Evolutionary conservation across 2,888 invertebrate genomes (phyloP).

Genomic region (Drosophila histrio): DNA sequence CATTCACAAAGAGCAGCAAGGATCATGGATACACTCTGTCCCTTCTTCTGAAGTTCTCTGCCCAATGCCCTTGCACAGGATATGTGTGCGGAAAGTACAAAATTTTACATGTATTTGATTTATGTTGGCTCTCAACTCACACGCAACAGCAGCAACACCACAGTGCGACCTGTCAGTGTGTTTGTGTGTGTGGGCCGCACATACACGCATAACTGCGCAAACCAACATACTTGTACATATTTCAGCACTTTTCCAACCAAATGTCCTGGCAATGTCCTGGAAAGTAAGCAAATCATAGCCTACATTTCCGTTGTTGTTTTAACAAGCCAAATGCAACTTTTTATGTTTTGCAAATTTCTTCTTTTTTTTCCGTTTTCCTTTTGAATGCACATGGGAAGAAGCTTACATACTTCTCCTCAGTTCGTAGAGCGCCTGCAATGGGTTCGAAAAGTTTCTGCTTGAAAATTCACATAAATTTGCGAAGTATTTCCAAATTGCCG

Average conservation of each 20-base stretch:
- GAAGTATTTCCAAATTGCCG: slow-evolving; percentile 26
- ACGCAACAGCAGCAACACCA: slow-evolving; percentile 40
- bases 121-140: slow-evolving; percentile 69
- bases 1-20: neutral
- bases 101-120: slow-evolving; percentile 81
- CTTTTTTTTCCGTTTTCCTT: slow-evolving; percentile 25
- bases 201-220: neutral
- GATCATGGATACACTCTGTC: slow-evolving; percentile 2
- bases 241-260: slow-evolving; percentile 53
- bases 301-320: slow-evolving; percentile 75
- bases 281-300: slow-evolving; percentile 76
- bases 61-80: slow-evolving; percentile 72
- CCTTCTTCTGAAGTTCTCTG: slow-evolving; percentile 28
- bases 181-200: slow-evolving; percentile 6
- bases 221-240: slow-evolving; percentile 23
- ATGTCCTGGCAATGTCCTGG: slow-evolving; percentile 51
- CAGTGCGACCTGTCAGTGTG: slow-evolving; percentile 39
- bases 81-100: slow-evolving; percentile 78
- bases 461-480: slow-evolving; percentile 42
- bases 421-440: neutral
- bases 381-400: slow-evolving; percentile 20
- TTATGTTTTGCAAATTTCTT: slow-evolving; percentile 9
- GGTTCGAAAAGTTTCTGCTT: slow-evolving; percentile 28
- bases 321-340: slow-evolving; percentile 41
- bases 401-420: slow-evolving; percentile 17